Evolutionary conservation across 1,140 invertebrate species (phyloP), one percentile per base, ranked within the genome.

Genomic region (Hirudo medicinalis): DNA sequence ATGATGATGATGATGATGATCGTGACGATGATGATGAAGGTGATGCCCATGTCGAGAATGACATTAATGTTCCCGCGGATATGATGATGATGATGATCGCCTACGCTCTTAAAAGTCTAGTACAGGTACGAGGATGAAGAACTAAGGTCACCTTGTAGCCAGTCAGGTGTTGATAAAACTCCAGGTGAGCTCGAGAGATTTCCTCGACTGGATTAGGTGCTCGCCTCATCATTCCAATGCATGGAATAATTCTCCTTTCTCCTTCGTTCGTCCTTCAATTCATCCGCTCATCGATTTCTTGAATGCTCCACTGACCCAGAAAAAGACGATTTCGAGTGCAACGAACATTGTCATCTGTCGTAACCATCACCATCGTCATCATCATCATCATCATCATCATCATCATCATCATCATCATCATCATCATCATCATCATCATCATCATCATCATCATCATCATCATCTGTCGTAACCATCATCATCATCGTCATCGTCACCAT

Each of bases 381-480:
- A 63, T 63, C 57, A 63, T 63, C 57, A n/a, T 63, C 57, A 63
- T 63, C 57, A n/a, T 63, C 57, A 2, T 63, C 57, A 20, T 63
- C 57, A n/a, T 63, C 57, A n/a, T 63, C 57, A 13, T 63, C 57
- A 17, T 63, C 57, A 20, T 63, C 57, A 13, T 63, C 57, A 63
- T 63, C 57, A n/a, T 63, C 57, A 20, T 63, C 57, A 17, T 63
- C 57, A 63, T 63, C 57, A n/a, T 63, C 57, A 63, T 63, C 57
- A 4, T 5, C 57, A 63, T 63, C 57, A 2, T 63, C 57, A 20
- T 63, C 19, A 63, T 63, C 57, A 13, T 63, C 43, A 49, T 40
- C 40, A 6, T 40, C 4, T 4, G 40, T 40, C 40, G 40, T 40
- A 40, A 40, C 40, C 11, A 40, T 40, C 11, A 11, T 49, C 57